Percentiles rank a stretch among this genome's conserved stretches.
phyloP scores from a whole-genome alignment of 2,113 vertebrate genomes.

The Meleagris gallopavo region DNA sequence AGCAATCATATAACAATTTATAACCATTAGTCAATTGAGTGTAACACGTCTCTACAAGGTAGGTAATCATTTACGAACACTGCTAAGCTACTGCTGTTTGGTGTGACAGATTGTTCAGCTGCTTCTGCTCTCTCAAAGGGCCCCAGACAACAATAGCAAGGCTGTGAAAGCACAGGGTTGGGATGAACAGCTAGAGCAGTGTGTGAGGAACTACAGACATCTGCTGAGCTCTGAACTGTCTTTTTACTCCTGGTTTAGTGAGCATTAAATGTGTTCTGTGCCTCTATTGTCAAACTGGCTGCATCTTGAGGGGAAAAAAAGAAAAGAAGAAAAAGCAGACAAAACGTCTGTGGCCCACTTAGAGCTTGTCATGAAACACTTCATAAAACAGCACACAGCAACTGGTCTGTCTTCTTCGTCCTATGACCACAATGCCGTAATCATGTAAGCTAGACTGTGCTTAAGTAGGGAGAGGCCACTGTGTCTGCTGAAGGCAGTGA shows the following conservation, averaged over 20 bases:
- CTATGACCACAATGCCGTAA: neutral
- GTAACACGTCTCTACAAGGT: neutral
- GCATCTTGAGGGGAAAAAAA: neutral
- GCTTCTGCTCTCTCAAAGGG: neutral
- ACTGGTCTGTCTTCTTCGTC: neutral
- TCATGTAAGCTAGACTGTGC: rapidly evolving
- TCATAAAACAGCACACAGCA: rapidly evolving
- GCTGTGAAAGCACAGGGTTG: neutral
- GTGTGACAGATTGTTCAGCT: conserved; percentile 33
- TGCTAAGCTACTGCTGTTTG: neutral
- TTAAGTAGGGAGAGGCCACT: neutral
- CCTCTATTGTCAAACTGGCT: neutral
- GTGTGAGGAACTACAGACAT: neutral
- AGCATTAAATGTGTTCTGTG: neutral
- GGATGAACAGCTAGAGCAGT: neutral
- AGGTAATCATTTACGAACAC: neutral
- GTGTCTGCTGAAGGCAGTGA: neutral
- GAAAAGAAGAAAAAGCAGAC: neutral
- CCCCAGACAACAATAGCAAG: neutral
- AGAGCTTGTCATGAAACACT: neutral
- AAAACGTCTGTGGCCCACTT: rapidly evolving
- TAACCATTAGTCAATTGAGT: neutral
- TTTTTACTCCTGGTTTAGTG: neutral
- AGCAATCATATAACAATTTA: neutral
- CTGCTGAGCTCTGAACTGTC: conserved; percentile 2